Percentiles rank a stretch among this genome's conserved stretches.
Evolutionary conservation across 2,797 vertebrate species (phyloP).

Genomic region (Pseudocheirus occidentalis): DNA sequence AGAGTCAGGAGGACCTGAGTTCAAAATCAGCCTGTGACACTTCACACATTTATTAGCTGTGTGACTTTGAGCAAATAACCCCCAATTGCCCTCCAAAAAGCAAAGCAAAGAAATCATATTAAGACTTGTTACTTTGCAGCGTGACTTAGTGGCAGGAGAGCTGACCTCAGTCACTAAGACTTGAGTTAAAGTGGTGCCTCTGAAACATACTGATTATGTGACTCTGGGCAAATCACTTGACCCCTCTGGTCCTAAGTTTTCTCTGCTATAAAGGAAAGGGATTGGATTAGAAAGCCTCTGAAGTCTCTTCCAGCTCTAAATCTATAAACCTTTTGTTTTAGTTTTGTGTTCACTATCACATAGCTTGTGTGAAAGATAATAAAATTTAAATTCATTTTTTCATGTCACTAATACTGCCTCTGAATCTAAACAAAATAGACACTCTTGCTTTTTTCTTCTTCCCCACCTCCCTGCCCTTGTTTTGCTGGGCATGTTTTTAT

Average conservation of each 20-base stretch:
- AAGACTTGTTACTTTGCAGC: background rate
- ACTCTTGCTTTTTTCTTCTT: background rate
- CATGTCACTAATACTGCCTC: background rate
- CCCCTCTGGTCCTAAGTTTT: background rate
- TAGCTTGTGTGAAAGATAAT: background rate
- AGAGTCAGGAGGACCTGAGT: too few species aligned
- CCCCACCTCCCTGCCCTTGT: background rate
- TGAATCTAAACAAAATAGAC: background rate
- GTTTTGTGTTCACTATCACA: background rate
- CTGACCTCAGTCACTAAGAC: background rate
- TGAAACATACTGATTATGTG: background rate
- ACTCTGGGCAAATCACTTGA: background rate
- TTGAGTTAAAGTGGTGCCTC: background rate
- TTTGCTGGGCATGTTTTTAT: background rate
- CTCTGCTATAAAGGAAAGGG: background rate
- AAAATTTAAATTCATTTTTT: background rate
- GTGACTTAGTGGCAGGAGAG: background rate
- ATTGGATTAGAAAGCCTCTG: background rate
- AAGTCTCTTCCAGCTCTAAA: background rate
- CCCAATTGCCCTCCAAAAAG: too few species aligned
- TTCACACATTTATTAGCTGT: too few species aligned
- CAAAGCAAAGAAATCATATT: background rate
- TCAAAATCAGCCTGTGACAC: too few species aligned
- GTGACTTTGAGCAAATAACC: too few species aligned
- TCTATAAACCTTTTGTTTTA: background rate